These are phyloP conservation scores for Albula glossodonta DNA, from an alignment of 2,113 vertebrate species.

Conservation along the genomic window DNA sequence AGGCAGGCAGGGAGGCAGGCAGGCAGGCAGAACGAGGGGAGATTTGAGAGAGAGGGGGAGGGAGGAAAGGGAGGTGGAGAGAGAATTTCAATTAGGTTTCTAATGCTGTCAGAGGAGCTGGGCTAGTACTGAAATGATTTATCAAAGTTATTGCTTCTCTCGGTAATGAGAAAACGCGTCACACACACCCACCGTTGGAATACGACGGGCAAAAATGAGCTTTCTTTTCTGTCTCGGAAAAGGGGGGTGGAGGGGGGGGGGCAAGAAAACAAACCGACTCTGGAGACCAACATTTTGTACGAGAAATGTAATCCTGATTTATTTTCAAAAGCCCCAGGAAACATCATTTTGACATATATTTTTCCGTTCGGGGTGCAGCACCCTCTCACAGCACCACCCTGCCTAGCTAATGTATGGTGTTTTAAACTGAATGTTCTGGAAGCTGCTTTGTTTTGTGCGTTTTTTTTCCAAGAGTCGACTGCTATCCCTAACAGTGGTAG, in stretches of 20 bases:
- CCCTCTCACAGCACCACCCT: neutral
- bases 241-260: neutral
- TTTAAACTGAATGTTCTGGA: neutral
- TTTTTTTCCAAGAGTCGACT: neutral
- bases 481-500: neutral
- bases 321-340: conserved; percentile 26
- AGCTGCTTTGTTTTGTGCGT: too few species aligned
- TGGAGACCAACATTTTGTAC: conserved; percentile 22
- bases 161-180: conserved; percentile 74
- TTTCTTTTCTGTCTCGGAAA: conserved; percentile 34
- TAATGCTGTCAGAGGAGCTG: conserved; percentile 72
- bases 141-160: conserved; percentile 74
- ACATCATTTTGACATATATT: conserved; percentile 14
- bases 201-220: conserved; percentile 35
- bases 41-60: conserved; percentile 20
- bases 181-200: conserved; percentile 64
- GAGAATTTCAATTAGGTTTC: conserved; percentile 78
- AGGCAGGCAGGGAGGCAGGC: neutral
- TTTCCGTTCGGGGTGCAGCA: neutral
- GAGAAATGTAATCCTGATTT: conserved; percentile 33
- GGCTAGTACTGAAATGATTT: conserved; percentile 73
- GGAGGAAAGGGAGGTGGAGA: conserved; percentile 43
- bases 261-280: conserved; percentile 30
- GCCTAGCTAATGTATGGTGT: neutral
- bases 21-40: neutral